These are phyloP conservation scores for Pollenia amentaria DNA, from an alignment of 2,888 invertebrate species.

Conservation along the genomic window DNA sequence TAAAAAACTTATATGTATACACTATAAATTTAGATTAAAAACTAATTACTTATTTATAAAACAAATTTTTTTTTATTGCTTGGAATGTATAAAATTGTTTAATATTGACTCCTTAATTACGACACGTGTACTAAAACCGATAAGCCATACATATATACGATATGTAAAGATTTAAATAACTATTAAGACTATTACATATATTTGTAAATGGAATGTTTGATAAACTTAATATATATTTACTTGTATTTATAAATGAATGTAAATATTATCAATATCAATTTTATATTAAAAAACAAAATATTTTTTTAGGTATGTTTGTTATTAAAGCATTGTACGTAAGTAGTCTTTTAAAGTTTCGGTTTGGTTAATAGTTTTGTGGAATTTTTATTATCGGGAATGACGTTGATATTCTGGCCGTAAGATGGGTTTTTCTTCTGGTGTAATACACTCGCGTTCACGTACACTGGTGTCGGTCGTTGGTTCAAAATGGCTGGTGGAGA, in stretches of 20 bases:
- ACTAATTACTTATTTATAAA: conserved; percentile 32
- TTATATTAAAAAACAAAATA: not conserved
- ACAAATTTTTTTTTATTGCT: conserved; percentile 40
- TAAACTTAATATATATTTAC: not conserved
- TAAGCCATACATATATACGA: not conserved
- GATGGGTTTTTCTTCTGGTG: conserved; percentile 80
- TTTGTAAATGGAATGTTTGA: conserved; percentile 22
- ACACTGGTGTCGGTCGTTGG: conserved; percentile 75
- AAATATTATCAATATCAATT: too few species aligned
- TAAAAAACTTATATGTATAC: conserved; percentile 51
- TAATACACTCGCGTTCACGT: conserved; percentile 79
- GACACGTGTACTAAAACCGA: not conserved
- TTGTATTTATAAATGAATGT: not conserved
- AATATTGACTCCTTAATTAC: conserved; percentile 1
- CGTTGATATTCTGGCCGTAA: conserved; percentile 80
- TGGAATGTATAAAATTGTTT: conserved; percentile 55
- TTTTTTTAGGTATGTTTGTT: not conserved
- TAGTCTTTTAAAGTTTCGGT: conserved; percentile 81
- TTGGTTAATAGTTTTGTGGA: conserved; percentile 78
- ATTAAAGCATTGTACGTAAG: conserved; percentile 82
- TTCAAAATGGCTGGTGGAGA: conserved; percentile 32
- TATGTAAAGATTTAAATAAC: not conserved
- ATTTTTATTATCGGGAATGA: conserved; percentile 79
- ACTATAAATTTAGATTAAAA: conserved; percentile 23
- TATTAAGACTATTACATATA: not conserved